These are phyloP conservation scores for Alsophila aescularia DNA, from an alignment of 2,888 invertebrate species.

Conservation along the genomic window DNA sequence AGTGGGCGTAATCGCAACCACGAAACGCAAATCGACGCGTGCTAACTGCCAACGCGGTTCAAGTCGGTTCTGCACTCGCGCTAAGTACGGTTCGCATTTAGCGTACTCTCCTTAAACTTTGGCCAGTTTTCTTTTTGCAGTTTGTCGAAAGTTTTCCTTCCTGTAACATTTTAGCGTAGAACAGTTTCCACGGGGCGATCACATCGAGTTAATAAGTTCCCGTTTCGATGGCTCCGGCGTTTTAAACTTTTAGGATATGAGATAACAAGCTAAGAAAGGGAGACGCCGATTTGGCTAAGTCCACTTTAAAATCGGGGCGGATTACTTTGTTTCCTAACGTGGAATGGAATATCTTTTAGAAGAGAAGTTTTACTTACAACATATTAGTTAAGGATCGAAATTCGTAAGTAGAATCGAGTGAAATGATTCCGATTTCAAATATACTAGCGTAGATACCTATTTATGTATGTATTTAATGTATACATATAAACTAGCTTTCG, in stretches of 20 bases:
- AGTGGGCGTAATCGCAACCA: background rate
- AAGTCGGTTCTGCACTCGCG: slow-evolving; percentile 31
- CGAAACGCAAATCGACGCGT: slow-evolving; percentile 3
- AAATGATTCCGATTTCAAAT: too few relatives aligned
- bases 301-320: slow-evolving; percentile 67
- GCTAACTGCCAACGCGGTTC: background rate
- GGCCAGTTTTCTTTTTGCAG: slow-evolving; percentile 76
- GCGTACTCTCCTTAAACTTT: slow-evolving; percentile 79
- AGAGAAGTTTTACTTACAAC: slow-evolving; percentile 37
- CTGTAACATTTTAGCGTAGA: slow-evolving; percentile 82
- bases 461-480: too few relatives aligned
- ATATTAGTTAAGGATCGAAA: slow-evolving; percentile 31
- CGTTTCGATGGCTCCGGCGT: slow-evolving; percentile 81
- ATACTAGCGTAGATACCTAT: too few relatives aligned
- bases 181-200: slow-evolving; percentile 79
- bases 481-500: too few relatives aligned
- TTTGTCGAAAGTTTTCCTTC: slow-evolving; percentile 76
- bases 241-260: slow-evolving; percentile 84
- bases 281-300: slow-evolving; percentile 80
- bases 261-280: slow-evolving; percentile 82
- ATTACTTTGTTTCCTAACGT: slow-evolving; percentile 57
- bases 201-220: slow-evolving; percentile 84
- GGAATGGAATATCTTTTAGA: slow-evolving; percentile 51
- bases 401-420: slow-evolving; percentile 20
- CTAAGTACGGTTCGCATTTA: slow-evolving; percentile 77